Base-by-base conservation (phyloP, 1,140 invertebrate species). In the Lethrus apterus region DNA sequence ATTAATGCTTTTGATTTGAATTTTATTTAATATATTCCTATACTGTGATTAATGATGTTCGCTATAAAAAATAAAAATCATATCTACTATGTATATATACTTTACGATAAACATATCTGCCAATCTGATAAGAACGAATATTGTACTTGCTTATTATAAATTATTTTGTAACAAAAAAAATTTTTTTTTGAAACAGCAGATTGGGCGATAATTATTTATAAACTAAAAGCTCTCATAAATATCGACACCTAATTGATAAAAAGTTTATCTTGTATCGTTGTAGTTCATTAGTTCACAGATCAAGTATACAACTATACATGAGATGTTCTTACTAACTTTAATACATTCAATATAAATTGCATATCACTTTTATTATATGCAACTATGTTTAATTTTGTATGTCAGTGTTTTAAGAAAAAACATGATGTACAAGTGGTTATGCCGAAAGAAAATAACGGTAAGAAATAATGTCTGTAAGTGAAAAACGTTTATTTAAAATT, bases 371-470 rank as follows among this genome's bases (percentile, higher is more conserved):
- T 14, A 20, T 17, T 10, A 36, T 35, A 36, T 29, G 23, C 29
- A 24, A 36, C 3, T 26, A 35, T 44, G 43, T 46, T 46, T 36
- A 26, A 26, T 38, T 38, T 38, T 38, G 20, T 38, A 10, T 38
- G 35, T n/a, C 17, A 11, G 3, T 38, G 35, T 21, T n/a, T 38
- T 2, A 38, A 38, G 24, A 38, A 38, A 19, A 1, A 11, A 9
- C 20, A 38, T 9, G 35, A n/a, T n/a, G n/a, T n/a, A n/a, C n/a
- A n/a, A n/a, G n/a, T n/a, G n/a, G n/a, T n/a, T n/a, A n/a, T 26
- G n/a, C 24, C 24, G 21, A 26, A 7, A 14, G n/a, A 23, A 29
- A 42, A 2, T 23, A 42, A 44, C 14, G 9, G 7, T 20, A 18
- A 10, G 29, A 34, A 17, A 17, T 44, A 17, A 32, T 15, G 20